phyloP scores from a whole-genome alignment of 2,888 invertebrate genomes.

The Apotomis turbidana region DNA sequence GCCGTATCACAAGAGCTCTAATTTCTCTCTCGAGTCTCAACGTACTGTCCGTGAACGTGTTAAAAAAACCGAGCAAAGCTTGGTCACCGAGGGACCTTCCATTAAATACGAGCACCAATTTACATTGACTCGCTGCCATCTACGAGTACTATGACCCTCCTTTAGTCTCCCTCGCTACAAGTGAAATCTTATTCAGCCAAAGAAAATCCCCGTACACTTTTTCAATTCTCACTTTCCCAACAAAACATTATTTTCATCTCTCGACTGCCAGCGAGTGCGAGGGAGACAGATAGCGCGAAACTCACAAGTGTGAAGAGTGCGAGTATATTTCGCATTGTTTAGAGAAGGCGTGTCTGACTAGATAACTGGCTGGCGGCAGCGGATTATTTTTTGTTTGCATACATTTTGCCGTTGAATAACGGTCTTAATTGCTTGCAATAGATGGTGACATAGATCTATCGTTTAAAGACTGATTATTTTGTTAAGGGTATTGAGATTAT shows the following conservation, averaged over 20 bases:
- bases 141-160: background rate
- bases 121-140: background rate
- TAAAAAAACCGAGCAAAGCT: too few species aligned
- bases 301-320: constrained; percentile 54
- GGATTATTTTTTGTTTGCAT: constrained; percentile 58
- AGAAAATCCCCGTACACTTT: constrained; percentile 24
- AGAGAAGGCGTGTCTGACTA: constrained; percentile 75
- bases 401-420: constrained; percentile 35
- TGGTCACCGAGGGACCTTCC: too few species aligned
- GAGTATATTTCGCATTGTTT: constrained; percentile 50
- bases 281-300: constrained; percentile 48
- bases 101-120: background rate
- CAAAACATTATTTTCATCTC: constrained; percentile 21
- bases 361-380: constrained; percentile 67
- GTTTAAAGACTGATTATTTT: background rate
- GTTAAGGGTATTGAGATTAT: background rate
- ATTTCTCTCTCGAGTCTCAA: too few species aligned
- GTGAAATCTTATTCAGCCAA: constrained; percentile 9
- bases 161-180: background rate
- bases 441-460: background rate
- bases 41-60: too few species aligned
- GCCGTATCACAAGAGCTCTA: too few species aligned
- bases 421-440: constrained; percentile 36
- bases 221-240: constrained; percentile 16
- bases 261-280: constrained; percentile 42